Percentiles rank a stretch among this genome's conserved stretches.
Conservation (phyloP, 2,888 invertebrate genomes). For the Platycnemis pennipes region DNA sequence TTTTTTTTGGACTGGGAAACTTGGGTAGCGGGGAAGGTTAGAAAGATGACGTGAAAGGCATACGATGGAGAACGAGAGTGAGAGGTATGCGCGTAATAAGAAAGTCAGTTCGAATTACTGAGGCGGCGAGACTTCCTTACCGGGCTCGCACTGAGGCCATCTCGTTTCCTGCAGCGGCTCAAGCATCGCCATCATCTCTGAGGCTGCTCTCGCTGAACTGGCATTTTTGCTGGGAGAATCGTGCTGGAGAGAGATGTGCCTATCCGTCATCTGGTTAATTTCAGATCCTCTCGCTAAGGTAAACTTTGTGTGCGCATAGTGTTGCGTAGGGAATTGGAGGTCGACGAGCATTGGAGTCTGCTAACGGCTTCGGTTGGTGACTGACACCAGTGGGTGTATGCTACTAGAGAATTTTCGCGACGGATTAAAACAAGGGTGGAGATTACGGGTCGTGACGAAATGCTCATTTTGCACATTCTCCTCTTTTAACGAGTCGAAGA, state of each 20-base stretch:
- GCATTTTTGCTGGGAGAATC: neutral
- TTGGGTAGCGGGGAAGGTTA: too few relatives aligned
- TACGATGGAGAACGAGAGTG: neutral
- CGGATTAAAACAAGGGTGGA: neutral
- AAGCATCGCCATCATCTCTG: neutral
- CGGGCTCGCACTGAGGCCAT: neutral
- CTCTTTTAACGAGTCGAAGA: too few relatives aligned
- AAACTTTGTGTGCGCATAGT: neutral
- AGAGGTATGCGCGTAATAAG: neutral
- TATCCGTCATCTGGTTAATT: neutral
- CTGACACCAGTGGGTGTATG: too few relatives aligned
- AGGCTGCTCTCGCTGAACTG: neutral
- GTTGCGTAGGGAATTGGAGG: neutral
- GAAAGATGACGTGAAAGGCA: neutral
- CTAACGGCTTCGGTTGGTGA: neutral
- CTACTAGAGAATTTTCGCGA: too few relatives aligned
- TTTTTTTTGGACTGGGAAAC: neutral
- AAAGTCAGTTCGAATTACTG: neutral
- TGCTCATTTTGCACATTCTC: too few relatives aligned
- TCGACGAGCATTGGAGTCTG: neutral
- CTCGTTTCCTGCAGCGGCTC: neutral
- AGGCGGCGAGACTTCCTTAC: neutral
- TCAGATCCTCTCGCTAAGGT: neutral
- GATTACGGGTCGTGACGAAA: neutral
- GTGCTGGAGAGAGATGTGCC: neutral